phyloP scores from a whole-genome alignment of 2,113 vertebrate genomes.

The Jaculus jaculus region DNA sequence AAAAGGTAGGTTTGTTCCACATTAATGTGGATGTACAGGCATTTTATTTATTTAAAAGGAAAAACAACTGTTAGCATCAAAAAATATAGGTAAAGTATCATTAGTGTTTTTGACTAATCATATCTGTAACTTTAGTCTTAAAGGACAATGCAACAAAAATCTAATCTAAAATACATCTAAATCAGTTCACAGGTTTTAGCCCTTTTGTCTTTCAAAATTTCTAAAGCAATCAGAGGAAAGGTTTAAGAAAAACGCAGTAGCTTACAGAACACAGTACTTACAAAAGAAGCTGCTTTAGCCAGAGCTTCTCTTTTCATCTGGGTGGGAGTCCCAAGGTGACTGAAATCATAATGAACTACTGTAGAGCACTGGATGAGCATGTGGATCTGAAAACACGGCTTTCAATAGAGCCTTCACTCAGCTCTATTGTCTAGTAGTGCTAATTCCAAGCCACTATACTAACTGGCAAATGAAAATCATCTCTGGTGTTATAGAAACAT shows the following conservation, averaged over 20 bases:
- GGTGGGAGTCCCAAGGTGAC: slow-evolving; percentile 23
- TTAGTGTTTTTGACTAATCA: neutral
- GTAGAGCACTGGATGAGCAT: neutral
- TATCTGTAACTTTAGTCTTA: neutral
- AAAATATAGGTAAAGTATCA: neutral
- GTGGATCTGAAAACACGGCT: slow-evolving; percentile 25
- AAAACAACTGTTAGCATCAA: neutral
- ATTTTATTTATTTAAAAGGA: neutral
- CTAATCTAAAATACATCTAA: slow-evolving; percentile 37
- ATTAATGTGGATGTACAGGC: neutral
- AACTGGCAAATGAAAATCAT: neutral
- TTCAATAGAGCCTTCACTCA: neutral
- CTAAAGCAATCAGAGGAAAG: slow-evolving; percentile 39
- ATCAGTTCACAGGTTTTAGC: neutral
- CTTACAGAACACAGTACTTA: neutral
- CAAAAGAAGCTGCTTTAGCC: neutral
- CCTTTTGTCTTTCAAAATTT: neutral
- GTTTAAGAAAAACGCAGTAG: slow-evolving; percentile 2
- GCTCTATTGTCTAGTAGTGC: neutral
- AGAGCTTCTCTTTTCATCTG: neutral
- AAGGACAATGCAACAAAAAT: neutral
- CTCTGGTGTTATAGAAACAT: neutral
- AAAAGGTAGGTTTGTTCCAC: neutral
- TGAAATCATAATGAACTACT: slow-evolving; percentile 5
- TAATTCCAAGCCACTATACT: neutral